Conservation (phyloP, 2,797 vertebrate species). For the Urophycis tenuis region DNA sequence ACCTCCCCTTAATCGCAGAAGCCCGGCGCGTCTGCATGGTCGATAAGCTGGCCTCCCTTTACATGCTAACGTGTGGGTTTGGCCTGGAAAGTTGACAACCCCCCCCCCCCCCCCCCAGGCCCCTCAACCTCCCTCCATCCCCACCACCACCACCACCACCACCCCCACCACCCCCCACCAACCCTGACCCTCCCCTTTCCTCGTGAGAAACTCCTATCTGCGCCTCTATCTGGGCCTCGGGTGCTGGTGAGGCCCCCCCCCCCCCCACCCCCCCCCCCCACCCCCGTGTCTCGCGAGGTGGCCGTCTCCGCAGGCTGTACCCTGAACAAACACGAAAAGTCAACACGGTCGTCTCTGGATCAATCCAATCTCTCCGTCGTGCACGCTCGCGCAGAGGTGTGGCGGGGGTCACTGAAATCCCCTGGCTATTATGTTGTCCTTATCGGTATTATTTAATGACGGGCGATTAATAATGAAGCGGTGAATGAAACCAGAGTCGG, state of each 20-base stretch:
- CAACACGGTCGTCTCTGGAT: not conserved
- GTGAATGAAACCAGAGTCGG: not conserved
- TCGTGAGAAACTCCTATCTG: not conserved
- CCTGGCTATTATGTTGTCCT: not conserved
- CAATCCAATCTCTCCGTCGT: not conserved
- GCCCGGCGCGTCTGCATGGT: constrained; percentile 36
- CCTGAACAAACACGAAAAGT: not conserved
- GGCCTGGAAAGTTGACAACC: constrained; percentile 59
- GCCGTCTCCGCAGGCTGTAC: not conserved
- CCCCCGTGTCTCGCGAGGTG: not conserved
- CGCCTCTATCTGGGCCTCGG: not conserved
- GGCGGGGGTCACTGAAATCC: not conserved
- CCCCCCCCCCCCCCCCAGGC: constrained; percentile 51
- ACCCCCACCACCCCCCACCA: not conserved
- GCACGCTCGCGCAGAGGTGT: not conserved
- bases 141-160: not conserved
- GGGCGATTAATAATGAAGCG: not conserved
- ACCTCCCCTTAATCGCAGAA: constrained; percentile 56
- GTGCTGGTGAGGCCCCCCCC: too few species aligned
- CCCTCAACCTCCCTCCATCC: too few species aligned
- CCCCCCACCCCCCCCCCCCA: not conserved
- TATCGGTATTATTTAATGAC: not conserved
- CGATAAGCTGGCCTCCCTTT: constrained; percentile 58
- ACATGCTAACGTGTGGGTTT: constrained; percentile 26
- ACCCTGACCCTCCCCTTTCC: not conserved